Evolutionary conservation across 2,113 vertebrate species (phyloP).

Genomic region (Chloropsis cyanopogon): DNA sequence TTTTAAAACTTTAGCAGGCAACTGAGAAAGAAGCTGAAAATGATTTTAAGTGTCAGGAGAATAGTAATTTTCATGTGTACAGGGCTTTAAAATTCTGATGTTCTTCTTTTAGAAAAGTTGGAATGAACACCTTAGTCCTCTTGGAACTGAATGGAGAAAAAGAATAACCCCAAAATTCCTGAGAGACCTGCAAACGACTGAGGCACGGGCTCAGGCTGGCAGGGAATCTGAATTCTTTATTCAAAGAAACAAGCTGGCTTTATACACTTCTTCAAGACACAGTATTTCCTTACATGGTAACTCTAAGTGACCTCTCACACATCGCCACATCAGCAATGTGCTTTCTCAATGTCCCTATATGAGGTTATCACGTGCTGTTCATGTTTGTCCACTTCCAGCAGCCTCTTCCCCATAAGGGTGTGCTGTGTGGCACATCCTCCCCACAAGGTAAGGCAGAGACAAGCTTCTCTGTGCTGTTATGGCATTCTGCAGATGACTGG

Average conservation of each 20-base stretch:
- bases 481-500: not conserved
- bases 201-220: not conserved
- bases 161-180: not conserved
- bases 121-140: not conserved
- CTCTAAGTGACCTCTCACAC: no score
- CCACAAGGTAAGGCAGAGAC: not conserved
- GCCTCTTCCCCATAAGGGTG: not conserved
- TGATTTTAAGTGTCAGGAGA: not conserved
- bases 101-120: not conserved
- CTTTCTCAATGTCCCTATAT: not conserved
- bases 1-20: slow-evolving; percentile 12
- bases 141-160: not conserved
- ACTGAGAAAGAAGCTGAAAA: not conserved
- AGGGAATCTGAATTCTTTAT: not conserved
- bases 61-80: not conserved
- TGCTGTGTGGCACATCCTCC: not conserved
- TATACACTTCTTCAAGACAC: no score
- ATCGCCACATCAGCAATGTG: no score
- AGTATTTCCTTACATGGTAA: not conserved
- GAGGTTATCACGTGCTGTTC: not conserved
- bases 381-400: not conserved
- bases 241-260: not conserved
- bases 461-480: not conserved
- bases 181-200: not conserved
- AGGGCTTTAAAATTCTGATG: not conserved